Base-by-base conservation (phyloP, 2,888 invertebrate genomes). In the Syrista parreyssii region DNA sequence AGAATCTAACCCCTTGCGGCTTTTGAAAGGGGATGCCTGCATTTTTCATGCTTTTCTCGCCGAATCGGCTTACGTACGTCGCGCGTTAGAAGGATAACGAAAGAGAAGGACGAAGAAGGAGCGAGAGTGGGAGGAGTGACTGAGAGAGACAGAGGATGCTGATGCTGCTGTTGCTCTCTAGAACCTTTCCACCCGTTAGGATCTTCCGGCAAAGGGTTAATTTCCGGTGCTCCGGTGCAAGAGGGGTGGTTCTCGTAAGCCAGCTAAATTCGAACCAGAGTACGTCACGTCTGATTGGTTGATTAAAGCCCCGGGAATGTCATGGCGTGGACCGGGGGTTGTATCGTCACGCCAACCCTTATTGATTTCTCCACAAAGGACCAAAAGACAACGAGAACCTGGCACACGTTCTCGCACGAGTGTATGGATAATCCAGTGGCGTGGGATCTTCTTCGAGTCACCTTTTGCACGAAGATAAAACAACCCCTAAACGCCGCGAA, bases 201-300 rank as follows among this genome's bases (percentile, higher is more conserved):
- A 55, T 23, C 55, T 71, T 71, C 71, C 71, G 71, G 71, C 71
- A 81, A 78, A 82, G 80, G 82, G 80, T 82, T 82, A 79, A 82
- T 82, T 82, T 82, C 82, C 82, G 82, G 80, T 72, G 55, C 76
- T 73, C 81, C 40, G 79, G 79, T 80, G 80, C 36, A 77, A 75
- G 77, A 68, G 34, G 73, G 68, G 68, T 68, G 75, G 78, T 71
- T 78, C 32, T 75, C 32, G 75, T 71, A 55, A 35, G 32, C 71
- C 23, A 23, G 40, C 40, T 15, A 40, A 40, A 40, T 40, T 40
- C 40, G 40, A 40, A 0, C 40, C 40, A 15, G 36, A 71, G 23
- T 23, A 33, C 71, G 74, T 77, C 72, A 75, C 76, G 76, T 75
- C 76, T 76, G 77, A 80, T 80, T 80, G 79, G 79, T 75, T 76